Conservation (phyloP, 2,888 invertebrate genomes). For the Eristalis pertinax region DNA sequence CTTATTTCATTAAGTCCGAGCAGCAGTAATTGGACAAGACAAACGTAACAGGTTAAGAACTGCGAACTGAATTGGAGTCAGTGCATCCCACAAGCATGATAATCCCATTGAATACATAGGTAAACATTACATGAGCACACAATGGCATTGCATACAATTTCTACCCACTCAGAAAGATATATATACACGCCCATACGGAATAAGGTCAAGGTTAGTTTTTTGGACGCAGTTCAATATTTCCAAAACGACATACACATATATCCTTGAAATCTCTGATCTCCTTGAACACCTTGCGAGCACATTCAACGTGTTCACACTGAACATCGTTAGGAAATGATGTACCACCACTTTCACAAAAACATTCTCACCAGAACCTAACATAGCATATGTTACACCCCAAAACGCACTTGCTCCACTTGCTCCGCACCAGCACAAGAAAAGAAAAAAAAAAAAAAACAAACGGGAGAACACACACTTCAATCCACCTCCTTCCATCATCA, state of each 20-base stretch:
- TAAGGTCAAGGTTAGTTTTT: background rate
- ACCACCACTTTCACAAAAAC: constrained; percentile 2
- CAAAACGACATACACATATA: background rate
- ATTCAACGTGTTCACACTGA: background rate
- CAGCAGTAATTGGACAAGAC: too few relatives aligned
- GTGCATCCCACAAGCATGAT: too few relatives aligned
- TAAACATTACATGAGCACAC: background rate
- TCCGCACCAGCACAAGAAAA: background rate
- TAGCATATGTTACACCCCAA: constrained; percentile 22
- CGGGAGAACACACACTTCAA: background rate
- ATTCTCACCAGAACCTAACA: background rate
- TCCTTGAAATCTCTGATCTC: background rate
- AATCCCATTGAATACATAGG: background rate
- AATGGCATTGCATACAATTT: background rate
- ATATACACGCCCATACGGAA: background rate
- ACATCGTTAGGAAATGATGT: background rate
- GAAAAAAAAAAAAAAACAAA: background rate
- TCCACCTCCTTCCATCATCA: background rate
- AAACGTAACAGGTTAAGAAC: too few relatives aligned
- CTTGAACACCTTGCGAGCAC: background rate
- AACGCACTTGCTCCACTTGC: background rate
- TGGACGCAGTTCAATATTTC: background rate
- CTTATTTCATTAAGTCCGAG: too few relatives aligned
- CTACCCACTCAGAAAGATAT: background rate
- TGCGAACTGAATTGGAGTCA: too few relatives aligned